Base-by-base conservation (phyloP, 1,140 invertebrate species). In the Musca vetustissima region DNA sequence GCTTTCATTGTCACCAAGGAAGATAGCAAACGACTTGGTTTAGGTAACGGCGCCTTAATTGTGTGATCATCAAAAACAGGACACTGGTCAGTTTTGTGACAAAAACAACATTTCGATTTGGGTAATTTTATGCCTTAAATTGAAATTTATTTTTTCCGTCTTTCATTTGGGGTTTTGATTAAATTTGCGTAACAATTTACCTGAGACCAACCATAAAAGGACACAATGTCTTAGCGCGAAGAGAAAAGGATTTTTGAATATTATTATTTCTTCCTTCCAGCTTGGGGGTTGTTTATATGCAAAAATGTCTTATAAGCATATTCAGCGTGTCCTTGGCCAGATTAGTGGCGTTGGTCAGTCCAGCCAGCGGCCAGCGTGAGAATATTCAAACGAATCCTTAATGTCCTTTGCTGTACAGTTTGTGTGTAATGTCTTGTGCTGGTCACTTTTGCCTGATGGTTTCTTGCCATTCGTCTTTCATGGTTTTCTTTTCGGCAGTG, bases 331-430 rank as follows among this genome's bases (percentile, higher is more conserved):
- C 36, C 36, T 43, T 43, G 36, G 36, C 13, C 36, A 43, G 36
- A 7, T 43, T 43, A 43, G 36, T 11, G 3, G 8, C 3, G 28
- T 13, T 47, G 28, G 28, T 21, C 11, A 9, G 13, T 50, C 14
- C 55, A 21, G 28, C 8, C 43, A 55, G 48, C 55, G 69, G 69
- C 57, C 64, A 70, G 64, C 69, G 69, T 70, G 69, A 67, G 69
- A 70, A 70, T 59, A 66, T 70, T 21, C 36, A 43, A 43, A 43
- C 36, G 36, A 43, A 43, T 6, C 36, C 36, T 43, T 6, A 11
- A 43, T 43, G 36, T 49, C 55, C 22, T 49, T n/a, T n/a, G 1
- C 61, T 32, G 48, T 15, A 57, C 4, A n/a, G n/a, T n/a, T n/a
- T 28, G 3, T 28, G 28, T 28, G 11, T 43, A 13, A 43, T 43